phyloP scores from a whole-genome alignment of 2,797 vertebrate species.

The Phataginus tetradactyla region DNA sequence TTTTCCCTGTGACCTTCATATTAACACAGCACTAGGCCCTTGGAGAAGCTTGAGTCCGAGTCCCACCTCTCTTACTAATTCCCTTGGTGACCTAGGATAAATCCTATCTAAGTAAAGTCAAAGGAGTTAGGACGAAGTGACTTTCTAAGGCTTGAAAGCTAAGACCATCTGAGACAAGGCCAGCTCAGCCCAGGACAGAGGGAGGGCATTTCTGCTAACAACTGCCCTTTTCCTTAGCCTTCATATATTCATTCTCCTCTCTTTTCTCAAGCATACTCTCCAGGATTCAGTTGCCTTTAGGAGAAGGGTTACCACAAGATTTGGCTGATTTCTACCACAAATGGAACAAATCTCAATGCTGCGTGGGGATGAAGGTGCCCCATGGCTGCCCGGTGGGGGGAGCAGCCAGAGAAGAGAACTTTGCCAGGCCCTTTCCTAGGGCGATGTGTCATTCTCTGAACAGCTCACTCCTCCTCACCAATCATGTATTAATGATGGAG shows the following conservation, averaged over 20 bases:
- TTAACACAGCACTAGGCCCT: too few relatives aligned
- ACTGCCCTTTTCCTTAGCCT: neutral
- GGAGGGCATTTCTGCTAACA: neutral
- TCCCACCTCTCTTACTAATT: neutral
- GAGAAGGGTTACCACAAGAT: neutral
- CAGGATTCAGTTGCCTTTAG: neutral
- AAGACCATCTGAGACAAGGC: neutral
- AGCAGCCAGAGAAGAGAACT: neutral
- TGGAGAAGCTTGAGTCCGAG: neutral
- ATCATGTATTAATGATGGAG: neutral
- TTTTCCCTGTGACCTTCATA: too few relatives aligned
- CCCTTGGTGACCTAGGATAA: neutral
- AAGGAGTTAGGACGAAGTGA: neutral
- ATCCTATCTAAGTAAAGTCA: neutral
- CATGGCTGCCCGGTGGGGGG: neutral
- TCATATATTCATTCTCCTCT: neutral
- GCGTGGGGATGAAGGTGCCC: neutral
- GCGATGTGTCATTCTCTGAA: neutral
- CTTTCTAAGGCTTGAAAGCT: conserved; percentile 18
- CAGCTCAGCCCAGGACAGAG: neutral
- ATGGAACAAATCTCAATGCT: neutral
- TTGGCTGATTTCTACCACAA: neutral
- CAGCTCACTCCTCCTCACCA: neutral
- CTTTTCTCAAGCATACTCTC: neutral
- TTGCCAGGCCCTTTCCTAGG: neutral